Evolutionary conservation across 2,797 vertebrate species (phyloP), one percentile per base, ranked within the genome.

Genomic region (Pogoniulus pusillus): DNA sequence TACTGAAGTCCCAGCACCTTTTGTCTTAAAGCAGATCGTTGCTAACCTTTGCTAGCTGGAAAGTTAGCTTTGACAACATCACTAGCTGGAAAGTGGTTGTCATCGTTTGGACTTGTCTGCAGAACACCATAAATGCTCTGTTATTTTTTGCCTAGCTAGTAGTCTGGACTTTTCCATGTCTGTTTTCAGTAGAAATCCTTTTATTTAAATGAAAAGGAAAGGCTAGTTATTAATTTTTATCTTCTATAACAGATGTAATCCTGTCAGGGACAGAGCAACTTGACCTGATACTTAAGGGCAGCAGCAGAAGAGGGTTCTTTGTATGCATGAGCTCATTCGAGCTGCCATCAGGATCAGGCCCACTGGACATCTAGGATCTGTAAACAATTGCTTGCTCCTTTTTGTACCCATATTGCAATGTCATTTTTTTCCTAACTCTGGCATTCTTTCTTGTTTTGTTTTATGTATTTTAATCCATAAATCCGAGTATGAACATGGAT

Each of bases 181-280:
- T 64, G 24, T 55, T 89, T 90, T 74, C 64, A 78, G 62, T 51
- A 74, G 41, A 80, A 92, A 39, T 8, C 14, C 12, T 62, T 83
- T 35, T 63, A 58, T 89, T 93, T 86, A 85, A 80, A 75, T 81
- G 70, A 59, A 85, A 86, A 66, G 43, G 39, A 54, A 92, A 73
- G 53, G 29, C 29, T 85, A 66, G 63, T 89, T 90, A 81, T 76
- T 90, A 86, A 54, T 85, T 76, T 91, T 87, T 89, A 30, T 81
- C 65, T 69, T 76, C 41, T 70, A 51, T 85, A 91, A 76, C 60
- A 80, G 59, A 49, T 53, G 65, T 11, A 78, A 74, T 77, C 30
- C 47, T 86, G 57, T 49, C 41, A 84, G 35, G 41, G 45, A 9
- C 70, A 85, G 91, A 80, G 41, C 29, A 68, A 29, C 87, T 84